These are phyloP conservation scores for Anguilla marmorata DNA, from an alignment of 2,797 vertebrate genomes.

Conservation along the genomic window DNA sequence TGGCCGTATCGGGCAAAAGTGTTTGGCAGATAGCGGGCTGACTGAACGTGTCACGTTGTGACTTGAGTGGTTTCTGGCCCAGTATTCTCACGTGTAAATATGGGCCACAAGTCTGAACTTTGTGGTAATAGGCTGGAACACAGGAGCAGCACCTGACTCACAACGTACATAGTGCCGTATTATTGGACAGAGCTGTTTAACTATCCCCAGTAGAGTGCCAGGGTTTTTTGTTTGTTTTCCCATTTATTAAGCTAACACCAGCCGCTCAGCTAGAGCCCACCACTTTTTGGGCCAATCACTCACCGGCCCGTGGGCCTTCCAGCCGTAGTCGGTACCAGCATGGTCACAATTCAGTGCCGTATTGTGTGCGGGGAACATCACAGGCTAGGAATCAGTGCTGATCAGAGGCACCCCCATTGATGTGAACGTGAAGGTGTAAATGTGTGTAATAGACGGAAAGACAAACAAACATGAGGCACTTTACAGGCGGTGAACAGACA, in stretches of 20 bases:
- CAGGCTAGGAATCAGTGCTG: not conserved
- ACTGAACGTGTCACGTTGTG: not conserved
- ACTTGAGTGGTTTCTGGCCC: not conserved
- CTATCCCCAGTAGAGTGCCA: not conserved
- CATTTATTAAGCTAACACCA: not conserved
- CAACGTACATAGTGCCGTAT: not conserved
- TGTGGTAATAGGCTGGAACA: not conserved
- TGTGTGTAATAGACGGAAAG: not conserved
- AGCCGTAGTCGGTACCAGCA: not conserved
- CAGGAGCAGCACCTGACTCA: not conserved
- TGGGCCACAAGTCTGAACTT: not conserved
- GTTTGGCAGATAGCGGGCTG: not conserved
- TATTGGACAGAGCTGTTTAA: not conserved
- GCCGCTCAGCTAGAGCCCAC: not conserved
- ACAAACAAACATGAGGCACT: not conserved
- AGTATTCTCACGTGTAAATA: not conserved
- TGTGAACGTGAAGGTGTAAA: not conserved
- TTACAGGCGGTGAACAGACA: not conserved
- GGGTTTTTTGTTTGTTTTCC: not conserved
- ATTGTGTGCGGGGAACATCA: not conserved
- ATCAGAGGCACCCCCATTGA: not conserved
- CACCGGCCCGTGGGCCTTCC: not conserved
- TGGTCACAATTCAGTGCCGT: not conserved
- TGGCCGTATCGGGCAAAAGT: not conserved
- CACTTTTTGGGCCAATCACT: not conserved